phyloP scores from a whole-genome alignment of 2,797 vertebrate genomes.

The Mus minutoides region DNA sequence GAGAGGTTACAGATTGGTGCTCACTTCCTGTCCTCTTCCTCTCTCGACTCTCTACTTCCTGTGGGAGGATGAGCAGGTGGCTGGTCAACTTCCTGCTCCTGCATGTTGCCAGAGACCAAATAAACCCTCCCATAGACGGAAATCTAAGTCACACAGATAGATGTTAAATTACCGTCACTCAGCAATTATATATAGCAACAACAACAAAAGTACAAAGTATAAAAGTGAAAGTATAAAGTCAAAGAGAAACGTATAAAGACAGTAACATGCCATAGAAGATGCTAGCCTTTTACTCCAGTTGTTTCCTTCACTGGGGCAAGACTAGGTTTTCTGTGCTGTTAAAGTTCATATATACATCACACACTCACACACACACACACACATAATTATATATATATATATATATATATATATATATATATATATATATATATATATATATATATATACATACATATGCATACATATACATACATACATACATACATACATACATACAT shows the following conservation, averaged over 20 bases:
- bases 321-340: neutral
- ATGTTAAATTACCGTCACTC: neutral
- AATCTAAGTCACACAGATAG: neutral
- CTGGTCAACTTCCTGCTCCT: neutral
- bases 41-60: neutral
- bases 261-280: too few species aligned
- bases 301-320: neutral
- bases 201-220: neutral
- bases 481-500: too few species aligned
- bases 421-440: too few species aligned
- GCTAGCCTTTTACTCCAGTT: neutral
- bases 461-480: too few species aligned
- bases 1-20: neutral
- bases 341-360: too few species aligned
- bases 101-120: neutral
- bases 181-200: neutral
- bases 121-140: neutral
- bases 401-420: too few species aligned
- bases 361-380: too few species aligned
- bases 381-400: too few species aligned
- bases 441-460: too few species aligned
- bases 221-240: too few species aligned
- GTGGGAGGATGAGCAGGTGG: neutral
- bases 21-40: neutral
- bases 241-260: neutral